These are phyloP conservation scores for Tyria jacobaeae DNA, from an alignment of 2,888 invertebrate genomes.

Conservation along the genomic window DNA sequence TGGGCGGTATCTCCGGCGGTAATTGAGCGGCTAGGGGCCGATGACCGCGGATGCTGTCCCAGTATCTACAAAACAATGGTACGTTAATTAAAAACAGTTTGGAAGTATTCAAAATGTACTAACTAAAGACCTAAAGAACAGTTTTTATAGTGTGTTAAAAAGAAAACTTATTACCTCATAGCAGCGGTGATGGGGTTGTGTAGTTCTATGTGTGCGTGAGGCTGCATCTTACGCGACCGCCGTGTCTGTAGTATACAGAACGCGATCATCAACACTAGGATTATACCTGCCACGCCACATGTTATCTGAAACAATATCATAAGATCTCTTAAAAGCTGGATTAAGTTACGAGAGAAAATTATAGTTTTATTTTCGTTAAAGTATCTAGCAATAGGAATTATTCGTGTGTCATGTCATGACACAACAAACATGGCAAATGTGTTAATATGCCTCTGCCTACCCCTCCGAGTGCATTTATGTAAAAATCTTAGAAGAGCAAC, in stretches of 20 bases:
- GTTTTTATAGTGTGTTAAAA: too few relatives aligned
- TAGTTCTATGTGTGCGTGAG: slow-evolving; percentile 76
- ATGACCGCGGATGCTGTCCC: slow-evolving; percentile 77
- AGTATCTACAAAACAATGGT: slow-evolving; percentile 26
- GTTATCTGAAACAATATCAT: slow-evolving; percentile 59
- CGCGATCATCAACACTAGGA: slow-evolving; percentile 67
- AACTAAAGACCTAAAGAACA: too few relatives aligned
- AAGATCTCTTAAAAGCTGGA: too few relatives aligned
- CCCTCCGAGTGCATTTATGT: too few relatives aligned
- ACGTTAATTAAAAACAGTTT: not conserved
- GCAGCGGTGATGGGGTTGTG: slow-evolving; percentile 71
- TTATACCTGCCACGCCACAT: slow-evolving; percentile 70
- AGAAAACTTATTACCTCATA: slow-evolving; percentile 60
- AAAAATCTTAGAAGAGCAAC: too few relatives aligned
- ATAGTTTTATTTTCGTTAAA: too few relatives aligned
- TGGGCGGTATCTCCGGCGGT: slow-evolving; percentile 94
- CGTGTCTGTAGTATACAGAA: slow-evolving; percentile 77
- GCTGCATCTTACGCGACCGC: slow-evolving; percentile 74
- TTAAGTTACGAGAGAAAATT: too few relatives aligned
- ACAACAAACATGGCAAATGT: too few relatives aligned
- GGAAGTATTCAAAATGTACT: too few relatives aligned
- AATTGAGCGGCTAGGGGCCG: slow-evolving; percentile 87
- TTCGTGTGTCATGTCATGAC: too few relatives aligned
- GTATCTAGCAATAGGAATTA: too few relatives aligned
- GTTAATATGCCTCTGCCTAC: too few relatives aligned